Base-by-base conservation (phyloP, 2,888 invertebrate species). In the Phalera bucephala region DNA sequence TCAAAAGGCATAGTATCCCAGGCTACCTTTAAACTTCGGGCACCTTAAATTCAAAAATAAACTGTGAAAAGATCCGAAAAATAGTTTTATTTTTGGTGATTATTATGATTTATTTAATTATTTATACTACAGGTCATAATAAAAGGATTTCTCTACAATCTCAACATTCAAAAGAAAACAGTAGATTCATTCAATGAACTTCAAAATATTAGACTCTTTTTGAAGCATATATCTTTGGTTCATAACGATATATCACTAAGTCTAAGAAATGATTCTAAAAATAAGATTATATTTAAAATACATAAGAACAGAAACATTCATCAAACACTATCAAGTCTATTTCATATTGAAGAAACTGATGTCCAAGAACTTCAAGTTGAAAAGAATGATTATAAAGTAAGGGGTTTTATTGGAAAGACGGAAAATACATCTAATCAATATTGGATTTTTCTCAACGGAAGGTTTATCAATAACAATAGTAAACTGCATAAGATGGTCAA, bases 101-200 rank as follows among this genome's bases (percentile, higher is more conserved):
- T n/a, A n/a, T n/a, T n/a, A n/a, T n/a, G n/a, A n/a, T n/a, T n/a
- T n/a, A n/a, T n/a, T n/a, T n/a, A n/a, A n/a, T n/a, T n/a, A n/a
- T n/a, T n/a, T n/a, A n/a, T n/a, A n/a, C n/a, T n/a, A n/a, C n/a
- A 90, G 90, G 65, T 95, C 6, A 93, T 93, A 31, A 84, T 95
- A 26, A 90, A 91, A 56, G 92, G 93, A 31, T 92, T 95, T 53
- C 84, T 94, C 51, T 83, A 91, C 60, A 93, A 92, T 58, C 68
- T 92, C 7, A 92, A 92, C 0, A 93, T 95, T 11, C 81, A 94
- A 53, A 91, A 90, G 49, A 91, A 91, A 57, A 61, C 82, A 25
- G 77, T 92, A 27, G 87, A 91, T 52, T 62, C 73, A 19, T 67
- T 88, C 9, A 69, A 91, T 41, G 93, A 94, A 60, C 47, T 93